Base-by-base conservation (phyloP, 2,113 vertebrate genomes). In the Empidonax alnorum region DNA sequence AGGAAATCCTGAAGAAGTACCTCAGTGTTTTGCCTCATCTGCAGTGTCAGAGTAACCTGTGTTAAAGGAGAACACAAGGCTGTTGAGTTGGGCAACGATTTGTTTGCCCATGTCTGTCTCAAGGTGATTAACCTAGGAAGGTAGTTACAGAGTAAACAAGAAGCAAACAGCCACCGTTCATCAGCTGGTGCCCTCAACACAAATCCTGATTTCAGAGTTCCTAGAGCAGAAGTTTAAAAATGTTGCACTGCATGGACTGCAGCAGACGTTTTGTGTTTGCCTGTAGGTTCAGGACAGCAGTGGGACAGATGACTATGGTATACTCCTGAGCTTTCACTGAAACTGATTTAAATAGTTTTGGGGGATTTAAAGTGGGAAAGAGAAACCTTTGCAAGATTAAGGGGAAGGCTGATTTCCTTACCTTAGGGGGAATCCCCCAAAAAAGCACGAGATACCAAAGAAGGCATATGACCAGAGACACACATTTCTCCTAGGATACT, bases 181-280 rank as follows among this genome's bases (percentile, higher is more conserved):
- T 96, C 92, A 93, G 55, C 55, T 84, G 59, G 76, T 83, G 71
- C 56, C 52, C 77, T 80, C 84, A 65, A 77, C 69, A 93, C 93
- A 94, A 93, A 87, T 75, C 90, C 91, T 96, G 69, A 93, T 94
- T 94, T 92, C 91, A 94, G 83, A 91, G 78, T 55, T 95, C 59
- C 83, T 66, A 14, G 33, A 91, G 74, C 47, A 89, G 89, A 71
- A 95, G 74, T 71, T 92, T 89, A 75, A 89, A 95, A 96, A 94
- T 55, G 2, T 74, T 84, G 77, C 59, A 65, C 65, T 44, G 49
- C 23, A 8, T 8, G 55, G 61, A 59, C 53, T 86, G 84, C 39
- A 39, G 49, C 37, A 80, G 69, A 79, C 1, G 0, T 82, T 90
- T 77, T 18, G 56, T 67, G 84, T 82, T 65, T 94, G 67, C 53